Percentiles rank a stretch among this genome's conserved stretches.
phyloP scores from a whole-genome alignment of 2,888 invertebrate species.

The Cetonia aurata region DNA sequence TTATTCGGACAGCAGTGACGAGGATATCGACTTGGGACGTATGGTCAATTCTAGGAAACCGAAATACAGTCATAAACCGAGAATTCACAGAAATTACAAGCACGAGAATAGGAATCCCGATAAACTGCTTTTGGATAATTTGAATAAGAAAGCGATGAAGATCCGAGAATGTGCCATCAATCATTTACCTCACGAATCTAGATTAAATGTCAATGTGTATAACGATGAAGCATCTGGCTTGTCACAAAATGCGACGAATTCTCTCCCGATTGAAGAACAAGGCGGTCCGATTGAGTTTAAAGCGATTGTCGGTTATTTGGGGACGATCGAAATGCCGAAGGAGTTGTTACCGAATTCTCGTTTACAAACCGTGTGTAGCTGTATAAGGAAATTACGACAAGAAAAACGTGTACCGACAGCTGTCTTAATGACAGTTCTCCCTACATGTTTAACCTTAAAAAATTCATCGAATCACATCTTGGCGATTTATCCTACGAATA shows the following conservation, averaged over 20 bases:
- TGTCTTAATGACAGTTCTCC: conserved; percentile 87
- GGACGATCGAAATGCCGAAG: conserved; percentile 95
- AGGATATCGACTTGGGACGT: conserved; percentile 72
- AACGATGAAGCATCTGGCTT: conserved; percentile 48
- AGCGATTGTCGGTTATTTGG: conserved; percentile 93
- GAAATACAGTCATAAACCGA: conserved; percentile 69
- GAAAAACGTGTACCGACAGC: conserved; percentile 89
- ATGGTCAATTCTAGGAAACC: conserved; percentile 71
- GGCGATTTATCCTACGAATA: conserved; percentile 88
- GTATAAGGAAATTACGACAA: conserved; percentile 88
- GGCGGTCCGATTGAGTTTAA: conserved; percentile 78
- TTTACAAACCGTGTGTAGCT: conserved; percentile 83
- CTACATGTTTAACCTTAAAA: conserved; percentile 83
- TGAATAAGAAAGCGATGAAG: conserved; percentile 48
- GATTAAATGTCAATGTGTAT: conserved; percentile 50
- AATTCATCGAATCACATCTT: conserved; percentile 83
- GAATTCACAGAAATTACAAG: conserved; percentile 51
- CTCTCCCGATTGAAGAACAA: conserved; percentile 63
- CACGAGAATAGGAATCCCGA: conserved; percentile 48
- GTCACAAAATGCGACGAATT: conserved; percentile 48
- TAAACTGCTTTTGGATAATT: conserved; percentile 47
- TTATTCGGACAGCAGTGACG: conserved; percentile 88
- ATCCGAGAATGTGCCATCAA: conserved; percentile 46
- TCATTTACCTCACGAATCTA: conserved; percentile 48
- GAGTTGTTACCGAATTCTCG: conserved; percentile 82